Percentiles rank a stretch among this genome's conserved stretches.
Evolutionary conservation across 2,797 vertebrate genomes (phyloP).

Genomic region (Onychomys arenicola): DNA sequence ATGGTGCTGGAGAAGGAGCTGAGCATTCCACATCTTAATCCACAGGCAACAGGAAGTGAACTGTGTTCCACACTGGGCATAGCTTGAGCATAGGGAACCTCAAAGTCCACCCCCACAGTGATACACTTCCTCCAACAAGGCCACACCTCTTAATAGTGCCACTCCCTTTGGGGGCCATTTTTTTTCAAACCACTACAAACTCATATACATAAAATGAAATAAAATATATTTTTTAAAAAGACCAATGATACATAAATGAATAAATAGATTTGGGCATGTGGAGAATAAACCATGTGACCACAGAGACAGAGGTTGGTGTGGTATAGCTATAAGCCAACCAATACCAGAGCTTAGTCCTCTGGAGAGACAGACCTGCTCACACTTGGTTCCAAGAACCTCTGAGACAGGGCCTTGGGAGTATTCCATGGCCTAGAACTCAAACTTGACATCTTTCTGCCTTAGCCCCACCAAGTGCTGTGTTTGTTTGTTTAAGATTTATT

Average conservation of each 20-base stretch:
- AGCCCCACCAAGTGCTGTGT: background rate
- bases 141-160: background rate
- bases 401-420: background rate
- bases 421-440: background rate
- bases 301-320: background rate
- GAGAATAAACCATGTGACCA: background rate
- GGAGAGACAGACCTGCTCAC: background rate
- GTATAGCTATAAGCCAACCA: background rate
- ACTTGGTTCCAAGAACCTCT: background rate
- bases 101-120: background rate
- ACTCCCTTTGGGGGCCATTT: background rate
- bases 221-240: background rate
- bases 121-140: background rate
- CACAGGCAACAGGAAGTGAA: background rate
- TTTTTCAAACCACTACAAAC: background rate
- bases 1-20: background rate
- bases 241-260: background rate
- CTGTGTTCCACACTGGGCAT: background rate
- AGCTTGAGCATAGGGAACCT: background rate
- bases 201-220: background rate
- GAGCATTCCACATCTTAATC: background rate
- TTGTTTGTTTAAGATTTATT: background rate
- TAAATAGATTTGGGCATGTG: background rate
- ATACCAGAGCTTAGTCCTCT: background rate
- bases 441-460: background rate